phyloP scores from a whole-genome alignment of 2,113 vertebrate species.

The Chaenocephalus aceratus region DNA sequence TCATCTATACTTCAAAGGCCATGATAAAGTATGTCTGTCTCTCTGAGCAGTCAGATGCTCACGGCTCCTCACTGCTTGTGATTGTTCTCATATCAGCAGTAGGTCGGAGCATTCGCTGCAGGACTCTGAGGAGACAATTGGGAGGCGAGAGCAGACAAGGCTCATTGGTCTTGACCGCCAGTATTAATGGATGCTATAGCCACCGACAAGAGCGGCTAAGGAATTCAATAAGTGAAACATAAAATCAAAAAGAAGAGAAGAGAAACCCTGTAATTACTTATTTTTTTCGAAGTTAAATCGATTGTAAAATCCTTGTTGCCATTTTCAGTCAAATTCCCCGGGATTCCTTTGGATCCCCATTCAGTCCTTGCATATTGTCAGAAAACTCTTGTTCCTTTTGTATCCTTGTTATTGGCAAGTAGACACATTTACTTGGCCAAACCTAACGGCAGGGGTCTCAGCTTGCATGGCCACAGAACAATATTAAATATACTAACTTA shows the following conservation, averaged over 20 bases:
- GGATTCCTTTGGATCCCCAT: slow-evolving; percentile 33
- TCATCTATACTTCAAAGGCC: slow-evolving; percentile 72
- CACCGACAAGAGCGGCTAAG: slow-evolving; percentile 81
- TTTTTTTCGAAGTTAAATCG: slow-evolving; percentile 84
- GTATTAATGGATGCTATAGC: slow-evolving; percentile 85
- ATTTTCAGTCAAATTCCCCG: slow-evolving; percentile 52
- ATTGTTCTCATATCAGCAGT: slow-evolving; percentile 84
- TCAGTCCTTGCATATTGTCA: slow-evolving; percentile 34
- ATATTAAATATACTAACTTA: slow-evolving; percentile 22
- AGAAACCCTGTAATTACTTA: slow-evolving; percentile 70
- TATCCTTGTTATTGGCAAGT: slow-evolving; percentile 30
- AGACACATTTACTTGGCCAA: slow-evolving; percentile 22
- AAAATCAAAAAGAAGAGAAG: slow-evolving; percentile 83
- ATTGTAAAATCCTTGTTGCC: slow-evolving; percentile 85
- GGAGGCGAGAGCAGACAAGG: slow-evolving; percentile 70
- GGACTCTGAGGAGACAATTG: slow-evolving; percentile 72
- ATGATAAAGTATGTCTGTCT: slow-evolving; percentile 68
- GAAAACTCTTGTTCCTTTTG: slow-evolving; percentile 44
- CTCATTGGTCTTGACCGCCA: slow-evolving; percentile 82
- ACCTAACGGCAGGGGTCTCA: slow-evolving; percentile 31
- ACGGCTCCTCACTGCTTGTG: slow-evolving; percentile 77
- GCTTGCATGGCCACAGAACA: slow-evolving; percentile 30
- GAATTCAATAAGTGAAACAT: slow-evolving; percentile 89
- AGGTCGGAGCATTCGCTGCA: slow-evolving; percentile 77
- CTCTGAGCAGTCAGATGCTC: slow-evolving; percentile 78